Percentiles rank a stretch among this genome's conserved stretches.
phyloP scores from a whole-genome alignment of 2,888 invertebrate species.

The Rambutsinella grinnellia region DNA sequence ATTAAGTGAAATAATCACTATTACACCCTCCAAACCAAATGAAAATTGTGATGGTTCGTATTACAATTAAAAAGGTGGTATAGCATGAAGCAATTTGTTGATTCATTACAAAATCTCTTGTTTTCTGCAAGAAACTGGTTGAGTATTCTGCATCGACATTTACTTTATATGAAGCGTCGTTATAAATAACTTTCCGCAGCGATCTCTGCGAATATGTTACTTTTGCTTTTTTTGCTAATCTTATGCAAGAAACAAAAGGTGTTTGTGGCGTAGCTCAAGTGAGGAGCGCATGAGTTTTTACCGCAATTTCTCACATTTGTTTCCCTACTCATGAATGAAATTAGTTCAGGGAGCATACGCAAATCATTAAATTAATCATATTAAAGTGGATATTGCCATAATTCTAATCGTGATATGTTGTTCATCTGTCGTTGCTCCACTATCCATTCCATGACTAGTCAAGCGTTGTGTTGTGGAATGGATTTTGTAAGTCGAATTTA shows the following conservation, averaged over 20 bases:
- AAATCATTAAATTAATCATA: too few species aligned
- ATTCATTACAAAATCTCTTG: slow-evolving; percentile 8
- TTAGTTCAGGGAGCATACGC: too few species aligned
- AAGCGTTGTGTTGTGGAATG: not conserved
- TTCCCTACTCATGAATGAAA: not conserved
- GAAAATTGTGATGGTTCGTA: too few species aligned
- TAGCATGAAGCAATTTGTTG: not conserved
- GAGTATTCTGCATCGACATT: not conserved
- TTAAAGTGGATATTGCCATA: too few species aligned
- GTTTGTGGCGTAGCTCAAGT: not conserved
- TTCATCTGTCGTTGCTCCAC: not conserved
- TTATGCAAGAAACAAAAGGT: not conserved
- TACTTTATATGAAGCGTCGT: too few species aligned
- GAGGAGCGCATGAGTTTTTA: not conserved
- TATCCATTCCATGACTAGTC: not conserved
- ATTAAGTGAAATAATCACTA: not conserved
- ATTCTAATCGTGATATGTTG: too few species aligned
- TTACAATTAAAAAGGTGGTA: too few species aligned
- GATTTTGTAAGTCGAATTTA: not conserved
- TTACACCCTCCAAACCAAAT: not conserved
- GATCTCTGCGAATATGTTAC: too few species aligned
- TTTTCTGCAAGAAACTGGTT: not conserved
- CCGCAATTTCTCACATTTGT: not conserved
- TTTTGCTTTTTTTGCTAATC: not conserved
- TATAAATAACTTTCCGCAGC: too few species aligned